Conservation (phyloP, 2,888 invertebrate species). For the Drosophila subquinaria region DNA sequence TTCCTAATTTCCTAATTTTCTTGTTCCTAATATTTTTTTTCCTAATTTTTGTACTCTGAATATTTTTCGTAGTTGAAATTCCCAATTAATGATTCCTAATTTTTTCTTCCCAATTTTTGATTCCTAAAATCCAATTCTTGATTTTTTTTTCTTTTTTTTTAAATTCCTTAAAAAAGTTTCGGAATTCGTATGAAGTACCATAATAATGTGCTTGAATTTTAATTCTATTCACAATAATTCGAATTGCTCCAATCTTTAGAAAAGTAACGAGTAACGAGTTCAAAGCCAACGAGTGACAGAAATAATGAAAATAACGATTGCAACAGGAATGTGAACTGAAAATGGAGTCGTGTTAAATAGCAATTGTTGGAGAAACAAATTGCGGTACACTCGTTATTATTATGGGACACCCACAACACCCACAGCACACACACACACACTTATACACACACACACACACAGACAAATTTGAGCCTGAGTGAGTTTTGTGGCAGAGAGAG, state of each 20-base stretch:
- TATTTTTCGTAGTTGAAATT: too few species aligned
- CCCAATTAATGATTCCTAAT: too few species aligned
- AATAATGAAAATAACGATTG: slow-evolving; percentile 12
- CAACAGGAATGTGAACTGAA: slow-evolving; percentile 10
- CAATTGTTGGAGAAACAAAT: slow-evolving; percentile 61
- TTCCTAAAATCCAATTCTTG: too few species aligned
- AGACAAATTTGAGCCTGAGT: slow-evolving; percentile 32
- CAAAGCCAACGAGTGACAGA: not conserved
- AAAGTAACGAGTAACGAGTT: slow-evolving; percentile 6
- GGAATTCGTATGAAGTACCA: too few species aligned
- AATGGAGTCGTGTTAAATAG: slow-evolving; percentile 57
- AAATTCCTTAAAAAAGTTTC: too few species aligned
- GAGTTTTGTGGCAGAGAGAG: slow-evolving; percentile 23
- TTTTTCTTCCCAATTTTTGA: too few species aligned
- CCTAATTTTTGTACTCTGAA: too few species aligned
- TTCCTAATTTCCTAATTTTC: too few species aligned
- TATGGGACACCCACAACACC: slow-evolving; percentile 37
- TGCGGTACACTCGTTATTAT: slow-evolving; percentile 70
- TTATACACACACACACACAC: slow-evolving; percentile 16
- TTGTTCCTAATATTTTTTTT: too few species aligned
- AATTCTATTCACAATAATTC: not conserved
- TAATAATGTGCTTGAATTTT: not conserved
- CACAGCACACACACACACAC: too few species aligned
- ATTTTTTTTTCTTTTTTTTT: too few species aligned
- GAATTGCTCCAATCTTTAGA: not conserved